These are phyloP conservation scores for Actinia tenebrosa DNA, from an alignment of 64 coral and sea anemone species.

Conservation along the genomic window DNA sequence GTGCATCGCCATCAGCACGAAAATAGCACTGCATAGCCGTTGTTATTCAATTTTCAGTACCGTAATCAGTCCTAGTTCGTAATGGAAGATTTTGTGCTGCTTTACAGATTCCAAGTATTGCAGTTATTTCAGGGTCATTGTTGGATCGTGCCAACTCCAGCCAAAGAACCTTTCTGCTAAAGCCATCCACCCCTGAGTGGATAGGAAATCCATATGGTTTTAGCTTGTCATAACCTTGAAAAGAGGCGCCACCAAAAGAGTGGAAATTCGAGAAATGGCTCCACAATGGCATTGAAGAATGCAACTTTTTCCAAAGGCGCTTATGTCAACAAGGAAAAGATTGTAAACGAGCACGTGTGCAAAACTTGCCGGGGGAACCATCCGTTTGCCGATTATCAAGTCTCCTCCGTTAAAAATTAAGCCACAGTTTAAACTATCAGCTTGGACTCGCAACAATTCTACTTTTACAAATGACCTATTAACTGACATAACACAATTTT, in stretches of 20 bases:
- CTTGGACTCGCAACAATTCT: no score
- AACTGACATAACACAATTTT: no score
- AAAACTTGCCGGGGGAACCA: no score
- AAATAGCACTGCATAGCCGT: slow-evolving; percentile 47
- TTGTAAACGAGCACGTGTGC: no score
- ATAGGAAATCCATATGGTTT: slow-evolving; percentile 37
- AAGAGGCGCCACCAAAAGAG: not conserved
- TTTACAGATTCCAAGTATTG: slow-evolving; percentile 40
- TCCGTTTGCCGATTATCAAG: no score
- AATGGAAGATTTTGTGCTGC: slow-evolving; percentile 11
- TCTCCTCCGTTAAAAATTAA: no score
- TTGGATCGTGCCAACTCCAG: slow-evolving; percentile 18
- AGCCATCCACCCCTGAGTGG: slow-evolving; percentile 45
- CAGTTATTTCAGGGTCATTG: slow-evolving; percentile 30
- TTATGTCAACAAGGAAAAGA: no score
- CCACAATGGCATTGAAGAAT: no score
- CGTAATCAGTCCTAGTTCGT: not conserved
- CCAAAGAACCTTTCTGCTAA: slow-evolving; percentile 50
- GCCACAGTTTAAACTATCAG: no score
- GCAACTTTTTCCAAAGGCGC: no score
- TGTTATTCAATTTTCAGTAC: slow-evolving; percentile 44
- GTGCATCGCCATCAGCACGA: slow-evolving; percentile 20
- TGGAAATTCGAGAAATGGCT: no score
- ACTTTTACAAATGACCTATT: no score
- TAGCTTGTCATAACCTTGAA: slow-evolving; percentile 46